Evolutionary conservation across 2,113 vertebrate genomes (phyloP), one percentile per base, ranked within the genome.

Genomic region (Sorex araneus): DNA sequence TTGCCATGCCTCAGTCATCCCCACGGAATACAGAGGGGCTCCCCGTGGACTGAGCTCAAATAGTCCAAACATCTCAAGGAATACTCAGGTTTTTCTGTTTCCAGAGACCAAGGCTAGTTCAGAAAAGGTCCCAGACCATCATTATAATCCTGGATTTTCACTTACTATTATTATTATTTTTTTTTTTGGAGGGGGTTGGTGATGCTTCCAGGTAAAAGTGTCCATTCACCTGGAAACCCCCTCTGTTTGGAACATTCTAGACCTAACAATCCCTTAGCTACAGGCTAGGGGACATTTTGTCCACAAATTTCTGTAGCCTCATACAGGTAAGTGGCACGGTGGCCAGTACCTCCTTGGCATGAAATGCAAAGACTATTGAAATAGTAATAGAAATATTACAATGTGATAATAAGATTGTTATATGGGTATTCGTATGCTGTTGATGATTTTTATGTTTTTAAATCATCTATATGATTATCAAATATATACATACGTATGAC

Each of bases 21-120:
- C 50, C 28, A 9, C 0, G 5, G 69, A 34, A 15, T 23, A 64
- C 10, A 27, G 21, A 0, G 28, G 0, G 19, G 40, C 18, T 27
- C 54, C 54, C 64, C 32, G 30, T 0, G 7, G n/a, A 23, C 6
- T 3, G 28, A 45, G 47, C 34, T 36, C 34, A 70, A 70, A 10
- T 18, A 0, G 1, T 12, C 32, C 0, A 9, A 66, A 82, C 79
- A n/a, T 18, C 18, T 28, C 36, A 74, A 64, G 21, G 28, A 30
- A n/a, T 0, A 18, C 27, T 30, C 16, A 25, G 7, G 23, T 19
- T 40, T 69, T 32, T 27, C 89, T 50, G 23, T 3, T 28, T 77
- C 25, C 21, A 67, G 57, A 57, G 4, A 70, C n/a, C 82, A 77
- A 77, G 27, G 4, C 1, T 0, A 43, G 30, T 60, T 85, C 19